phyloP scores from a whole-genome alignment of 2,113 vertebrate species.

The Podocnemis expansa region DNA sequence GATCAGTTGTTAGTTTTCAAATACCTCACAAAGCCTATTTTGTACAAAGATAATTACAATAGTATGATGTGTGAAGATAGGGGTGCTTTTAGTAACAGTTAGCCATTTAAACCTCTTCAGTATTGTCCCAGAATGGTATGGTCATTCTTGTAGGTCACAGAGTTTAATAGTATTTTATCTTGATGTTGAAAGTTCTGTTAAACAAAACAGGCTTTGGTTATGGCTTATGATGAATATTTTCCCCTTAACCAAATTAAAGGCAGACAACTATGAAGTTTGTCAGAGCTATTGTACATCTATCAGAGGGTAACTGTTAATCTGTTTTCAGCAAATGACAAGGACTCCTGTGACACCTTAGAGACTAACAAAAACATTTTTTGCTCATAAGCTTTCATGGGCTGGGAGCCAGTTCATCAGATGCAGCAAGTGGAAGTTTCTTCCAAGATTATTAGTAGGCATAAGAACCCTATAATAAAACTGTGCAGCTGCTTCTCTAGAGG shows the following conservation, averaged over 20 bases:
- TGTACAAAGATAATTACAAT: not conserved
- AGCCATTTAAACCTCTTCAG: not conserved
- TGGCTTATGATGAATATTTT: not conserved
- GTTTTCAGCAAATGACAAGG: no score
- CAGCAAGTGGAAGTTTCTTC: no score
- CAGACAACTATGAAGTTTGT: not conserved
- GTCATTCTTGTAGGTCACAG: not conserved
- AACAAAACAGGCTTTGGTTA: not conserved
- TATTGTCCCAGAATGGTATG: not conserved
- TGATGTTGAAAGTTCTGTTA: not conserved
- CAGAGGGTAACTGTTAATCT: no score
- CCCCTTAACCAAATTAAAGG: not conserved
- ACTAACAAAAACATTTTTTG: no score
- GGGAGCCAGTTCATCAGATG: no score
- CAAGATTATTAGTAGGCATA: not conserved
- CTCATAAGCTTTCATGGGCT: no score
- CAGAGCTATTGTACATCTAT: not conserved
- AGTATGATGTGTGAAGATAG: not conserved
- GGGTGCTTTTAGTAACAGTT: not conserved
- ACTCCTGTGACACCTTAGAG: no score
- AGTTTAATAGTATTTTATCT: not conserved
- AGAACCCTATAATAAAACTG: not conserved
- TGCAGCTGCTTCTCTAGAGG: not conserved
- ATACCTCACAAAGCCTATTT: not conserved
- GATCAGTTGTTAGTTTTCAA: not conserved